phyloP scores from a whole-genome alignment of 2,113 vertebrate species.

The Cyanoderma ruficeps region DNA sequence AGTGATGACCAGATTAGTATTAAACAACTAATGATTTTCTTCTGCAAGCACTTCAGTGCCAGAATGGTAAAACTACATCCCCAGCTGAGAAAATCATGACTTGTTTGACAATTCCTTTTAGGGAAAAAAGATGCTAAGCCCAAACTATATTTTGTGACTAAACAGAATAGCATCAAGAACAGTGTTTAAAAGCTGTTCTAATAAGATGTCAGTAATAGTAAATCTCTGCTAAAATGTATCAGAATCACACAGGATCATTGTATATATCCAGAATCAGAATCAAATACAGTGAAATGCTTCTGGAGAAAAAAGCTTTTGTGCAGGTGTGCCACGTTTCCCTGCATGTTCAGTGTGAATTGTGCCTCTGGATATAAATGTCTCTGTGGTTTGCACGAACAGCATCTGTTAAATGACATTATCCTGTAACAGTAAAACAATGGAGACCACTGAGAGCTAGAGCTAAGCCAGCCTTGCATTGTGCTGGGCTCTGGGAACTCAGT shows the following conservation, averaged over 20 bases:
- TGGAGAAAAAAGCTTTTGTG: background rate
- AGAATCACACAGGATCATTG: background rate
- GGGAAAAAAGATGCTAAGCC: background rate
- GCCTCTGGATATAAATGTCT: background rate
- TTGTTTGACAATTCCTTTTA: background rate
- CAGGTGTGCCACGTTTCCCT: background rate
- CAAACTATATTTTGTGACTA: background rate
- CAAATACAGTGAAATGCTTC: background rate
- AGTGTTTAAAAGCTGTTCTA: background rate
- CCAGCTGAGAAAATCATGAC: background rate
- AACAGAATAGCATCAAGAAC: background rate
- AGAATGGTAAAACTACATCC: background rate
- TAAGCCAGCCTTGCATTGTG: background rate
- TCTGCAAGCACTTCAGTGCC: background rate
- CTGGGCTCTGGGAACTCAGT: background rate
- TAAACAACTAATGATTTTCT: background rate
- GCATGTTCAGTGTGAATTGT: background rate
- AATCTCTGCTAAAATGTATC: background rate
- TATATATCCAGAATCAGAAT: background rate
- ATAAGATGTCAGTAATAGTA: background rate
- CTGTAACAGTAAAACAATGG: background rate
- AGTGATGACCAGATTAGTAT: background rate
- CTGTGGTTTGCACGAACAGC: background rate
- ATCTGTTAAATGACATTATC: background rate
- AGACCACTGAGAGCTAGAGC: background rate